Base-by-base conservation (phyloP, 1,140 invertebrate species). In the Chelonus insularis region DNA sequence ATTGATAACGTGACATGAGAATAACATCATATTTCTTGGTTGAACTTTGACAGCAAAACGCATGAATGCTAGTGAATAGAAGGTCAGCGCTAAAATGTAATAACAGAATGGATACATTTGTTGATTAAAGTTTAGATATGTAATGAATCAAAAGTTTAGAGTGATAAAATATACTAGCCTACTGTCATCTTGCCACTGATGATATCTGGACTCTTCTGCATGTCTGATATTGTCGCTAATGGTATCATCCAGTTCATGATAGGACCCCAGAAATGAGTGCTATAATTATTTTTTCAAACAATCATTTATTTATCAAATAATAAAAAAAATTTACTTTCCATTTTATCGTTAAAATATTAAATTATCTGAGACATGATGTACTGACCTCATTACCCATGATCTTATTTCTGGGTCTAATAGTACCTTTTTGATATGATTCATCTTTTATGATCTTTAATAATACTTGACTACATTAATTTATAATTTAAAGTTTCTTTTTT, bases 161-260 rank as follows among this genome's bases (percentile, higher is more conserved):
- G 11, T 9, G 32, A 54, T 36, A 23, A 37, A 57, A 6, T 48
- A 25, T 36, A 75, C 79, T 80, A 73, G 97, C 95, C 95, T 70
- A 91, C 68, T 63, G 96, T 98, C 96, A 99, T 98, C 84, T 94
- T 96, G 18, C 95, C 95, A 84, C 95, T 97, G 63, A 99, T 98
- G 72, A 91, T 90, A 74, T 90, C 91, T 2, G 96, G 94, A 82
- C 96, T 90, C 82, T 97, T 98, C 67, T 88, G 87, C 61, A 90
- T 88, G 81, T 99, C 97, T 54, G 91, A 88, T 62, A 99, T 86
- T 8, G 96, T 93, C 41, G 97, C 96, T 67, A 99, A 74, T 23
- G 97, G 97, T 72, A 99, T 94, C 51, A 94, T 94, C 96, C 96
- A 99, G 79, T 99, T 99, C 39, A 96, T 95, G 57, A 94, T 86